Base-by-base conservation (phyloP, 2,797 vertebrate species). In the Semotilus atromaculatus region DNA sequence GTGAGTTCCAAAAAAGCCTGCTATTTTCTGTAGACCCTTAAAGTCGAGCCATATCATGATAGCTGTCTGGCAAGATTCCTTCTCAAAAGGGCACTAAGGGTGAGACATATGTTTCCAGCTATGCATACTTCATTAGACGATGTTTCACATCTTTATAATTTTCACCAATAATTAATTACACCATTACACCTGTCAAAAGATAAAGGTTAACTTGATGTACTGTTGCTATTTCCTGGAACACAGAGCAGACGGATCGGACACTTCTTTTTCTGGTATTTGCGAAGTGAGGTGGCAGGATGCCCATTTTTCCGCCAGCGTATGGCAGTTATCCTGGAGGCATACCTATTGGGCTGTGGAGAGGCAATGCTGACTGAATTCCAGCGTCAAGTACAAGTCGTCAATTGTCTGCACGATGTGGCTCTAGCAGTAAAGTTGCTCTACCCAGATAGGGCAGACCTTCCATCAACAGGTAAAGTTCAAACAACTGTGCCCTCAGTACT, bases 181-280 rank as follows among this genome's bases (percentile, higher is more conserved):
- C n/a, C 21, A 34, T 81, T 14, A 34, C 67, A 73, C 7, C 36
- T 34, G 68, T 48, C 72, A 83, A 23, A 18, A 75, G 29, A 64
- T 36, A 68, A 53, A 36, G 19, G 5, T 38, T 73, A 34, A 82
- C 68, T 60, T 6, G 5, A 64, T 48, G 13, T 31, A 3, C 34
- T 83, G 26, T 23, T 23, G 18, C 34, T 13, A 67, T 82, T 51
- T 81, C 83, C 29, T 86, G 83, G 40, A 19, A 73, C 71, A 72
- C 91, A 96, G 95, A 96, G 95, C 91, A 96, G 95, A 90, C 92
- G 93, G 84, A 92, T 96, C 0, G 96, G 96, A 34, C 95, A 96
- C 87, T 96, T 94, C 92, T 95, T 96, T 90, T 96, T 96, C 91
- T 96, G 95, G 96, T 96, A 95, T 29, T 82, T 96, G n/a, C 93